Base-by-base conservation (phyloP, 2,797 vertebrate species). In the Synaphobranchus kaupii region DNA sequence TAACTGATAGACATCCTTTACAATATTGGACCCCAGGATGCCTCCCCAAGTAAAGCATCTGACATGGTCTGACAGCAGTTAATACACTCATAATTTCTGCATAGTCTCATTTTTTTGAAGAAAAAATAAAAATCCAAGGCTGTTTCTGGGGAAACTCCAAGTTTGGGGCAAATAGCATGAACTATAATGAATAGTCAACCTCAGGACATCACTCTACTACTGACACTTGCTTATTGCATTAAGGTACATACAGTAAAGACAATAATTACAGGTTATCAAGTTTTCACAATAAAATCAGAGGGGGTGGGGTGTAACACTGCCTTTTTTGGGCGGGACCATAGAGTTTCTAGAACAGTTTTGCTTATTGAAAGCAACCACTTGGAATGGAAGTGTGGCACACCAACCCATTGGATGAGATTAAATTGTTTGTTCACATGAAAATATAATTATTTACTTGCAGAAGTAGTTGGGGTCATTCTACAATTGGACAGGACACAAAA, bases 31-130 rank as follows among this genome's bases (percentile, higher is more conserved):
- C 90, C 88, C 85, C 89, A 66, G 63, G 63, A 66, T 66, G 63
- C 5, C 63, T 22, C 58, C 20, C 58, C 58, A 63, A 63, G 58
- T 63, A 63, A 63, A 63, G 20, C 58, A 6, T 90, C 71, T 88
- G 90, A 90, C 88, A 87, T 76, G 73, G 34, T 39, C 44, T 83
- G 54, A 39, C 54, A 60, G 73, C 47, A 91, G 58, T 91, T 92
- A 88, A 92, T 93, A 95, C 95, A 95, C 94, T 96, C 95, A 95
- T 93, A 93, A 94, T 76, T 93, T 94, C 94, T 96, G 94, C 95
- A 96, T 96, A 96, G 95, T 93, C 92, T 92, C 90, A 92, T 92
- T 89, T 90, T 91, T 91, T 85, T 93, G 92, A 90, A 89, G 91
- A 91, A 91, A 87, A 85, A 88, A 89, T 54, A 91, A 84, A 89